A percentile compares a stretch with the other conserved stretches of the same genome.
phyloP scores from a whole-genome alignment of 2,797 vertebrate species.

The Denticeps clupeoides region DNA sequence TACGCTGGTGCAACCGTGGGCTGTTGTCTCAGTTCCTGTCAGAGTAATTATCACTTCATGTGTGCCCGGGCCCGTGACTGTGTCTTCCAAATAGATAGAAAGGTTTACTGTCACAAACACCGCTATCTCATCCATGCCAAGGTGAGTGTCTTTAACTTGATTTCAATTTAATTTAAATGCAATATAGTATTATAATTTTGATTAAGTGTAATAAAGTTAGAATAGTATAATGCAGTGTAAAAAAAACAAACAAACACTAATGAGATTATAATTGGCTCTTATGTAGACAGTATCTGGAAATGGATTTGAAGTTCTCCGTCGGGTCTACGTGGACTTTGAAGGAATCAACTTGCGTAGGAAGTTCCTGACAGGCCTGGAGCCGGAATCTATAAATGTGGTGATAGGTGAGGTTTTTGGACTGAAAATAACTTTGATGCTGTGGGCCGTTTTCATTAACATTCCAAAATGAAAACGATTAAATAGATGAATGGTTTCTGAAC shows the following conservation, averaged over 20 bases:
- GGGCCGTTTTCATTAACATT: too few species aligned
- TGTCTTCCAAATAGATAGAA: conserved; percentile 83
- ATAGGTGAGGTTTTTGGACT: too few species aligned
- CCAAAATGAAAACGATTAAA: too few species aligned
- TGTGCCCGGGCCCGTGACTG: conserved; percentile 77
- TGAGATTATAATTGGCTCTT: background rate
- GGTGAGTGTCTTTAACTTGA: conserved; percentile 46
- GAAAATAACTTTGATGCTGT: too few species aligned
- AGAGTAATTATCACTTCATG: conserved; percentile 93
- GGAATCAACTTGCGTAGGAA: conserved; percentile 82
- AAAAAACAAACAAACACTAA: background rate
- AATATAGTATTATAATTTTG: too few species aligned
- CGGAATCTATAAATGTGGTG: conserved; percentile 76
- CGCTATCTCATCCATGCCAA: conserved; percentile 68
- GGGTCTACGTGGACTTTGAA: conserved; percentile 84
- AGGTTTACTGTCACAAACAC: conserved; percentile 80
- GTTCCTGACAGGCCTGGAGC: conserved; percentile 81
- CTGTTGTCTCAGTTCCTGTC: conserved; percentile 79
- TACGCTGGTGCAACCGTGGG: conserved; percentile 83
- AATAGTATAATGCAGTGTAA: background rate
- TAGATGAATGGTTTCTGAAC: background rate
- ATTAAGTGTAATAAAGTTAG: too few species aligned
- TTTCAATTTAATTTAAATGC: too few species aligned
- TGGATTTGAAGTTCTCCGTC: conserved; percentile 73
- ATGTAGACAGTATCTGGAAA: conserved; percentile 60